Evolutionary conservation across 2,113 vertebrate genomes (phyloP), one percentile per base, ranked within the genome.

Genomic region (Lichenostomus cassidix): DNA sequence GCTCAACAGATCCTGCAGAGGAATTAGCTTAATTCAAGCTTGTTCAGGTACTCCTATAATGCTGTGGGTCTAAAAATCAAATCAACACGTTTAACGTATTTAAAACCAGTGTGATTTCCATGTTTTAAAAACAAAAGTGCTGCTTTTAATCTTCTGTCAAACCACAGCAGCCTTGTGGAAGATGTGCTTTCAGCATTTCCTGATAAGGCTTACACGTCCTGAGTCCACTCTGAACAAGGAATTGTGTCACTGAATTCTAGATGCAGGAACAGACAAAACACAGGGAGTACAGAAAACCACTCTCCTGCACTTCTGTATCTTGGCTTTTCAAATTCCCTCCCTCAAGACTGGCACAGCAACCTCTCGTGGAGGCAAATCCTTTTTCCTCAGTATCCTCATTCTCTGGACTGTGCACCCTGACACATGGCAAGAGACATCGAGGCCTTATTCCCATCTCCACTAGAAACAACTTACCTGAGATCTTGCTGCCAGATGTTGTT

Each of bases 381-480:
- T 79, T 35, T 27, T 58, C 17, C 46, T 69, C 67, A 52, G 31
- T 24, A 12, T 47, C 47, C 74, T 83, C 20, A 11, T 25, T 37
- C 63, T 31, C 88, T 86, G 55, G 31, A 69, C 29, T 5, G 9
- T 1, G 2, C 49, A 69, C 14, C 41, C 44, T 52, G 24, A 67
- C 31, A 60, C 7, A 5, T 5, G 15, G 15, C 33, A 86, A 69
- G 52, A 65, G 55, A 62, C 46, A 77, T 7, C 42, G 21, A 73
- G 47, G 49, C 31, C 52, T 83, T 52, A 75, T 49, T 80, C 83
- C 65, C 46, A 77, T 2, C 27, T 47, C 75, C 58, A 58, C 7
- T 28, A 18, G 83, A 15, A 47, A 73, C 62, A 81, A 80, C 96
- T 94, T 46, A 98, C 98, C 98, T 68, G 97, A 83, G 52, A 55